phyloP scores from a whole-genome alignment of 2,797 vertebrate genomes.

The Spheniscus humboldti region DNA sequence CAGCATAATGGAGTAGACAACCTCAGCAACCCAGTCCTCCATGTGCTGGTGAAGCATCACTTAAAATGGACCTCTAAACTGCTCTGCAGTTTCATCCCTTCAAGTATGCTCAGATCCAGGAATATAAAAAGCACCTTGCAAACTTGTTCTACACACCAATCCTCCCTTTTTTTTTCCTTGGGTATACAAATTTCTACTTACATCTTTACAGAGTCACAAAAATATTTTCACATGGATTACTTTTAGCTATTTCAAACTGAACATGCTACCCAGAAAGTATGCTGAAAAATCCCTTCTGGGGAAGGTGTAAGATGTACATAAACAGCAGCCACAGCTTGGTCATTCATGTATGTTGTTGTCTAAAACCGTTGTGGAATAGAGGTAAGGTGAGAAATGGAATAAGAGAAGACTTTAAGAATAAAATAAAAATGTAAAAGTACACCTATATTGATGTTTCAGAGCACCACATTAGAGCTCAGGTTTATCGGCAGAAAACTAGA shows the following conservation, averaged over 20 bases:
- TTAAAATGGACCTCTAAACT: not conserved
- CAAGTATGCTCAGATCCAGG: not conserved
- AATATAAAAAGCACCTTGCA: not conserved
- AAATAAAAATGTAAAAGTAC: not conserved
- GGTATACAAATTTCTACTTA: not conserved
- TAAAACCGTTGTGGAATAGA: constrained; percentile 19
- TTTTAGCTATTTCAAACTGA: not conserved
- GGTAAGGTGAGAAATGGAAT: not conserved
- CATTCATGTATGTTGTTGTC: not conserved
- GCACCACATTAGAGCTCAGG: not conserved
- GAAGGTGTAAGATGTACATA: constrained; percentile 45
- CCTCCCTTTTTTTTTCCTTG: not conserved
- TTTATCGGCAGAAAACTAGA: constrained; percentile 39
- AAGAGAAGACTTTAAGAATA: not conserved
- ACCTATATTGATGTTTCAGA: constrained; percentile 18
- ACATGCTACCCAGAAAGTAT: constrained; percentile 2
- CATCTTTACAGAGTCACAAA: not conserved
- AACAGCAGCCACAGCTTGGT: not conserved
- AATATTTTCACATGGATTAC: not conserved
- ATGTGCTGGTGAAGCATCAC: not conserved
- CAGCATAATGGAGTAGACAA: not conserved
- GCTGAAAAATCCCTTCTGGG: constrained; percentile 24
- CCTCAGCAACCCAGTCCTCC: not conserved
- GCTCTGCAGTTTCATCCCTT: not conserved
- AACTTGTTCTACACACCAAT: not conserved